Base-by-base conservation (phyloP, 2,888 invertebrate species). In the Octonoba sinensis region DNA sequence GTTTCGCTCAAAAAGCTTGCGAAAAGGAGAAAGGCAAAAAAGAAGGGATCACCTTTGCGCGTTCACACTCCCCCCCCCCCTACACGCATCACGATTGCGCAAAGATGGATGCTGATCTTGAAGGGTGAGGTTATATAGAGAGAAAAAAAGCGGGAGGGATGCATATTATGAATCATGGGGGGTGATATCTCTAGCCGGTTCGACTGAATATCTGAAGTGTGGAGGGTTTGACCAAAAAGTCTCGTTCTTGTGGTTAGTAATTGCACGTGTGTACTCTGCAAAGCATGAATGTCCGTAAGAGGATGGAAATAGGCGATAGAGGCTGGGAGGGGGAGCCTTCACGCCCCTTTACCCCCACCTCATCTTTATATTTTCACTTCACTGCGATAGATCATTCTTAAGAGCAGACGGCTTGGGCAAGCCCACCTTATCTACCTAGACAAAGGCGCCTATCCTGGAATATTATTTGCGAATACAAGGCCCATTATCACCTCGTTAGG, bases 401-500 rank as follows among this genome's bases (percentile, higher is more conserved):
- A 54, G 57, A 44, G 59, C 56, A 27, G 81, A 82, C 81, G 74
- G 56, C 36, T 71, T 22, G 65, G 81, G 70, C 73, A 82, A 74
- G 65, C 81, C 81, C 81, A 82, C 81, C 81, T 82, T 82, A 82
- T 82, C 81, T 82, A 22, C 69, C 22, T 27, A 74, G 79, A 82
- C 82, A 82, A 82, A 82, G 76, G 76, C 76, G 82, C 75, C 70
- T 71, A 46, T 60, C 74, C 57, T 27, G 24, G 71, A 76, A 71
- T 70, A 71, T 82, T 74, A 69, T 82, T 82, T 74, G 65, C 51
- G 62, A 75, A 67, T 65, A 75, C 81, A 59, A 65, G 81, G 56
- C 81, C 71, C 66, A 82, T 82, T 82, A 82, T 82, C 82, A 82
- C 82, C 82, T 82, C 71, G 82, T 82, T 82, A 82, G 82, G 62